Conservation (phyloP, 2,888 invertebrate species). For the Eulithis testata region DNA sequence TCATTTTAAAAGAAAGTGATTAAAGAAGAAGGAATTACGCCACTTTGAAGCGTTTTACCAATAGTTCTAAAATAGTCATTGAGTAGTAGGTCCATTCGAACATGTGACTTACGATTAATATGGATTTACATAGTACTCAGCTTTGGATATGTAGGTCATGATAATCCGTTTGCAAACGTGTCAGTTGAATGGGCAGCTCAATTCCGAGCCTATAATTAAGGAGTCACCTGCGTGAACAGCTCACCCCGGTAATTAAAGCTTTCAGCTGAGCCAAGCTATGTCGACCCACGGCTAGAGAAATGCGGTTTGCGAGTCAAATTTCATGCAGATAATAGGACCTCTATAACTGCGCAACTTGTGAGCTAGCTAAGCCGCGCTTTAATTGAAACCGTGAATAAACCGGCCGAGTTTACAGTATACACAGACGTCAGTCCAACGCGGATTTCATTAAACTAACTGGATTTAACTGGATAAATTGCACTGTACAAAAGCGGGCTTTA, state of each 20-base stretch:
- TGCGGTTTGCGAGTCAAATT: constrained; percentile 80
- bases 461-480: constrained; percentile 47
- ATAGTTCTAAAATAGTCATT: background rate
- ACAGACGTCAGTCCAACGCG: constrained; percentile 47
- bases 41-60: too few species aligned
- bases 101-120: constrained; percentile 36
- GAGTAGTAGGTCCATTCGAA: background rate
- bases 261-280: constrained; percentile 79
- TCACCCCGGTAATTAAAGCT: constrained; percentile 81
- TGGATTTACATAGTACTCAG: constrained; percentile 29
- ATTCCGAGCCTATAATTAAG: constrained; percentile 80
- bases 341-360: constrained; percentile 73
- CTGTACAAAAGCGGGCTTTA: constrained; percentile 36
- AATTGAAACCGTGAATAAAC: constrained; percentile 75
- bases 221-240: constrained; percentile 83
- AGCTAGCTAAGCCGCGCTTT: constrained; percentile 71
- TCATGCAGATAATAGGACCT: constrained; percentile 78
- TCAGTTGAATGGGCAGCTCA: constrained; percentile 81
- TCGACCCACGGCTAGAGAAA: constrained; percentile 68
- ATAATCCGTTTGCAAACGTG: constrained; percentile 79
- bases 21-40: background rate
- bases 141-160: constrained; percentile 63
- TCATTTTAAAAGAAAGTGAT: background rate
- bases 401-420: constrained; percentile 56
- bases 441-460: constrained; percentile 46